A percentile compares a stretch with the other conserved stretches of the same genome.
These are phyloP conservation scores for Argyresthia albistria DNA, from an alignment of 2,888 invertebrate species.

Conservation along the genomic window DNA sequence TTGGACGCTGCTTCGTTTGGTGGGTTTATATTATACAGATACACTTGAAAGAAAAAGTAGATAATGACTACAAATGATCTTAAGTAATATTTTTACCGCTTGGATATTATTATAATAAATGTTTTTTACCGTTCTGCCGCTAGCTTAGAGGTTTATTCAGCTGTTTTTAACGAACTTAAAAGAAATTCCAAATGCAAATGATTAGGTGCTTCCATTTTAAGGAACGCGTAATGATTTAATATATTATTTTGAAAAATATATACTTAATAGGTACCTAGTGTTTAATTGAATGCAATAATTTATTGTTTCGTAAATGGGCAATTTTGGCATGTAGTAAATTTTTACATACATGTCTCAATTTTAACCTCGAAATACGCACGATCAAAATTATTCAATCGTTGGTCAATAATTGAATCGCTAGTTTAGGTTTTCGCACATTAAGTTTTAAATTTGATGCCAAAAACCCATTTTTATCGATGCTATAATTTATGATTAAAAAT, in stretches of 20 bases:
- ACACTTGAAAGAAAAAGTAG: slow-evolving; percentile 73
- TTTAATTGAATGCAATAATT: not conserved
- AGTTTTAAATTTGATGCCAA: slow-evolving; percentile 20
- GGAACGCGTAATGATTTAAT: slow-evolving; percentile 25
- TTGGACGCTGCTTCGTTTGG: slow-evolving; percentile 69
- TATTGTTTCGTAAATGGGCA: not conserved
- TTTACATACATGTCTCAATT: not conserved
- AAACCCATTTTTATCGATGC: slow-evolving; percentile 15
- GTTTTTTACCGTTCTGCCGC: slow-evolving; percentile 23
- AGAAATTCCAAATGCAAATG: slow-evolving; percentile 13
- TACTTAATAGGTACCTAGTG: not conserved
- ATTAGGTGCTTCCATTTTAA: slow-evolving; percentile 51
- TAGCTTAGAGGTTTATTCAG: slow-evolving; percentile 30
- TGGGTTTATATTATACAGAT: slow-evolving; percentile 49
- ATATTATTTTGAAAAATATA: not conserved
- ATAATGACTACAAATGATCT: slow-evolving; percentile 74
- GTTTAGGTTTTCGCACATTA: not conserved
- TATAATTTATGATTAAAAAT: not conserved
- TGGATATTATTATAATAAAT: slow-evolving; percentile 9
- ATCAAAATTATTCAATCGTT: not conserved
- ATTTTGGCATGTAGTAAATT: not conserved
- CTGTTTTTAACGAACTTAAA: not conserved
- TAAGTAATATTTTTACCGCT: slow-evolving; percentile 19
- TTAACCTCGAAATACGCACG: not conserved
- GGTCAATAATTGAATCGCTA: not conserved